These are phyloP conservation scores for Portevinia maculata DNA, from an alignment of 2,888 invertebrate species.

Conservation along the genomic window DNA sequence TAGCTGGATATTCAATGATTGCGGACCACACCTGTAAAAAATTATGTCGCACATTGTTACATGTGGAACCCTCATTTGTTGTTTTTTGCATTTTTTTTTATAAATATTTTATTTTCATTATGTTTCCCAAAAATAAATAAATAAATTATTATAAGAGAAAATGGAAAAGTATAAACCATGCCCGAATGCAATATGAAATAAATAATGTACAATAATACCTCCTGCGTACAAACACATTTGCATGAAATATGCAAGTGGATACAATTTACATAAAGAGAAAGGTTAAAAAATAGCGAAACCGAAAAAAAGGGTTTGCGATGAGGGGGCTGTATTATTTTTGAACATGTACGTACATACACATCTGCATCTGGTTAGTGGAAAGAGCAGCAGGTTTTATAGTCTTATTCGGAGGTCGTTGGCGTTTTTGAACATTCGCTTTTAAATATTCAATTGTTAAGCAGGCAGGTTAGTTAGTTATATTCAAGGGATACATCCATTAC, in stretches of 20 bases:
- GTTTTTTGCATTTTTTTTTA: background rate
- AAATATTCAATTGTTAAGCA: no score
- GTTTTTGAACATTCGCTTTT: no score
- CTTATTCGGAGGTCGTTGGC: no score
- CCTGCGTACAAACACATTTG: slow-evolving; percentile 20
- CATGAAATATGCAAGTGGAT: slow-evolving; percentile 58
- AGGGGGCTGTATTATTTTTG: background rate
- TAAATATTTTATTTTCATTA: slow-evolving; percentile 45
- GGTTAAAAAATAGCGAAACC: background rate
- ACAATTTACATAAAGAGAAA: slow-evolving; percentile 65
- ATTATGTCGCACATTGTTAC: slow-evolving; percentile 36
- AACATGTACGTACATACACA: no score
- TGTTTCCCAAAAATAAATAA: background rate
- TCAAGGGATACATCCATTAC: no score
- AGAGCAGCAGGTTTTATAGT: no score
- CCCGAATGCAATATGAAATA: slow-evolving; percentile 12
- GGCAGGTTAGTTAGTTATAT: no score
- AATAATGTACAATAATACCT: slow-evolving; percentile 1
- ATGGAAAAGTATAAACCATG: background rate
- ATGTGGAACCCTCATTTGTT: slow-evolving; percentile 14
- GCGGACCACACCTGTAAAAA: slow-evolving; percentile 60
- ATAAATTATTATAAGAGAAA: background rate
- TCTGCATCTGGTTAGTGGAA: no score
- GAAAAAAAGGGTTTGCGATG: background rate
- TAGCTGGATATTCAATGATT: slow-evolving; percentile 53